These are phyloP conservation scores for Turritopsis rubra DNA, from an alignment of 30 jellyfish, hydroid and myxozoan species.

Conservation along the genomic window DNA sequence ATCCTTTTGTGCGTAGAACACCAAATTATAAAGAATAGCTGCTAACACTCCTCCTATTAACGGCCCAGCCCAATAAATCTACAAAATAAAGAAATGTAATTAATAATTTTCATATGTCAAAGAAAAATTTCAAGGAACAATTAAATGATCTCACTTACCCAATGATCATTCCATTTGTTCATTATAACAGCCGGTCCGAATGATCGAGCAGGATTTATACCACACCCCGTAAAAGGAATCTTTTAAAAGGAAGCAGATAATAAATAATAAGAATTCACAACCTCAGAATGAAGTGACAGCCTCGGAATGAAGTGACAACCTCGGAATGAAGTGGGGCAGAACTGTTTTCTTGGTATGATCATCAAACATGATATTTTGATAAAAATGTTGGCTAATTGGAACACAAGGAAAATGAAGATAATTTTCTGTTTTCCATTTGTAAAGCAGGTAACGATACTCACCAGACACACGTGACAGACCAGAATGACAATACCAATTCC, in stretches of 20 bases:
- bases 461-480: conserved; percentile 90
- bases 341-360: no score
- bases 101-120: no score
- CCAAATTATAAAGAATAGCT: conserved; percentile 56
- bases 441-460: conserved; percentile 36
- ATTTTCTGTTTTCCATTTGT: no score
- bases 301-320: no score
- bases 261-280: no score
- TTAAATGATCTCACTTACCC: conserved; percentile 49
- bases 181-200: conserved; percentile 94
- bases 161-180: conserved; percentile 71
- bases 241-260: no score
- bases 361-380: no score
- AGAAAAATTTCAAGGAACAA: no score
- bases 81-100: background rate
- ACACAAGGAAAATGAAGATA: no score
- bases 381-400: no score
- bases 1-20: conserved; percentile 24
- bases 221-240: conserved; percentile 94
- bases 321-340: no score
- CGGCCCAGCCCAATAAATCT: conserved; percentile 93
- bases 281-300: no score
- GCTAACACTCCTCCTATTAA: conserved; percentile 76
- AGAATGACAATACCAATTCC: conserved; percentile 85
- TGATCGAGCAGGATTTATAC: conserved; percentile 92